Conservation (phyloP, 2,797 vertebrate genomes). For the Danio kyathit region DNA sequence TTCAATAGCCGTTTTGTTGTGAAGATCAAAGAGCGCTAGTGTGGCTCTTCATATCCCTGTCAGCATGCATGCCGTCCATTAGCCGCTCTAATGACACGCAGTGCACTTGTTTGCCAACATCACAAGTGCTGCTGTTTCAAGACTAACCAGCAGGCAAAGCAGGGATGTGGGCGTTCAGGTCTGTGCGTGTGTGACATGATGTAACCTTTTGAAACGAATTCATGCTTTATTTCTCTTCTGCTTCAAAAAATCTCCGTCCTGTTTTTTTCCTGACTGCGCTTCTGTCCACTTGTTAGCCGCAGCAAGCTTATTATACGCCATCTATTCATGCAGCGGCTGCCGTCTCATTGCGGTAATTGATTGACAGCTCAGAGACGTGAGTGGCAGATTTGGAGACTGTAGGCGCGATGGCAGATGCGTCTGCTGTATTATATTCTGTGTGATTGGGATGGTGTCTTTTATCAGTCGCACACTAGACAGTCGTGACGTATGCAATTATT, state of each 20-base stretch:
- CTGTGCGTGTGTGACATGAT: constrained; percentile 67
- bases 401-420: neutral
- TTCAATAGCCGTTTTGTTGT: constrained; percentile 7
- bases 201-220: constrained; percentile 68
- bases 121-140: constrained; percentile 23
- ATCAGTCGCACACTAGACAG: constrained; percentile 7
- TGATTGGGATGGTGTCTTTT: constrained; percentile 33
- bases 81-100: constrained; percentile 31
- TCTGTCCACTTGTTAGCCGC: constrained; percentile 23
- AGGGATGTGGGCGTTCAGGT: constrained; percentile 28
- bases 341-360: constrained; percentile 26
- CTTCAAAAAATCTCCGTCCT: neutral
- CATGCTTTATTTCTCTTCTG: constrained; percentile 11
- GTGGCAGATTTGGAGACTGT: neutral
- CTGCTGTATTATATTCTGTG: constrained; percentile 15
- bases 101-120: constrained; percentile 30
- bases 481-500: constrained; percentile 24
- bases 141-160: constrained; percentile 1
- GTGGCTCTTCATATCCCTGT: constrained; percentile 32
- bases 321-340: constrained; percentile 10
- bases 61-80: constrained; percentile 22
- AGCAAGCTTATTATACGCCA: constrained; percentile 8
- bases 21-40: constrained; percentile 31
- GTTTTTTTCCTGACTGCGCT: constrained; percentile 18
- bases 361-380: constrained; percentile 17